Base-by-base conservation (phyloP, 1,140 invertebrate genomes). In the Drosophila pseudoobscura region DNA sequence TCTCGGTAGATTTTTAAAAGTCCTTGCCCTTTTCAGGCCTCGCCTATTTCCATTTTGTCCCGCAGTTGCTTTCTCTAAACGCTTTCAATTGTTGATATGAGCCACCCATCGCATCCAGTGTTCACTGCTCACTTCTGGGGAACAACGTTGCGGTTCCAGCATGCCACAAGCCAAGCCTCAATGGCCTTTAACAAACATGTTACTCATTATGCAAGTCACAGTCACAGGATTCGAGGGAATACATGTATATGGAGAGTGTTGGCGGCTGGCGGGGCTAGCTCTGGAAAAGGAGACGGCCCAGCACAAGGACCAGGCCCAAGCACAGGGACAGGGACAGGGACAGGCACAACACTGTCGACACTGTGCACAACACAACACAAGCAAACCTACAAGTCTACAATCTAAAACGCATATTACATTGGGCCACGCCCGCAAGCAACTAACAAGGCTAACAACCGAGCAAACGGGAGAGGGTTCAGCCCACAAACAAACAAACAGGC, bases 201-300 rank as follows among this genome's bases (percentile, higher is more conserved):
- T 74, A 71, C 82, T 87, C 80, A 85, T 85, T 85, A 85, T 87
- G 74, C 78, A 74, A 87, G 77, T 85, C 80, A 79, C 72, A 80
- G 80, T 61, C 63, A 52, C 43, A 46, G 60, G 60, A 59, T 22
- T 22, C 31, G 3, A 29, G 69, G 58, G 45, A 49, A 46, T 9
- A 41, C 24, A 31, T 24, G 11, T 20, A 20, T 20, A 20, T 20
- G 20, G 20, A 20, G 20, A 2, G 20, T 20, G 20, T 20, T 20
- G 20, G 20, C 20, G 20, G 20, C 20, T 20, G 20, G 20, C 20
- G 20, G 20, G 20, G 20, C 0, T 20, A 20, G 20, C 20, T 20
- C 20, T 6, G 0, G 6, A 31, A 7, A 6, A 35, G 44, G 56
- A 7, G 7, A 6, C 7, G 29, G 7, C 29, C 6, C 56, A 22